phyloP scores from a whole-genome alignment of 1,140 invertebrate species.

The Octopus bimaculoides region DNA sequence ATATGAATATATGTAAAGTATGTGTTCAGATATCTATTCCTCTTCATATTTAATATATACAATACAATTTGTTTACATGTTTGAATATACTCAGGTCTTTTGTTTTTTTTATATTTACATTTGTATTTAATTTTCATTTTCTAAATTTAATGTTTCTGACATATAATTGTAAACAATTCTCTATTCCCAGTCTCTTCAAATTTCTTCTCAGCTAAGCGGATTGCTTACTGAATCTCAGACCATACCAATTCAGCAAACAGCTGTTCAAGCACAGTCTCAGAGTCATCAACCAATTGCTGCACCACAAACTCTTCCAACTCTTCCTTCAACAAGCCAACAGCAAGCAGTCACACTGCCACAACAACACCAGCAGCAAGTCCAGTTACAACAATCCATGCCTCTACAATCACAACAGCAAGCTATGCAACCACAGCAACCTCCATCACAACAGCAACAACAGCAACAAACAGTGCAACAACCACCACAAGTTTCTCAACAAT shows the following conservation, averaged over 20 bases:
- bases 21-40: too few relatives aligned
- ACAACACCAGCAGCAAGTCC: constrained; percentile 32
- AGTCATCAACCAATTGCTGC: not conserved
- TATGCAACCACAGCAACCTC: constrained; percentile 18
- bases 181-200: not conserved
- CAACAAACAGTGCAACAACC: constrained; percentile 39
- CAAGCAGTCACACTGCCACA: constrained; percentile 36
- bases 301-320: constrained; percentile 15
- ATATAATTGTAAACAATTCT: not conserved
- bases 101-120: too few relatives aligned
- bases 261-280: not conserved
- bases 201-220: not conserved
- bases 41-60: too few relatives aligned
- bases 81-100: too few relatives aligned
- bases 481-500: constrained; percentile 8
- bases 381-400: constrained; percentile 28
- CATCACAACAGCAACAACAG: constrained; percentile 36
- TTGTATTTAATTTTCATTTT: too few relatives aligned
- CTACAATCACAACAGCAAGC: constrained; percentile 21
- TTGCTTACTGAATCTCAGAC: constrained; percentile 7
- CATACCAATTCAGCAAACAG: not conserved
- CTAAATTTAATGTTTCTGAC: too few relatives aligned
- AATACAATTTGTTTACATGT: too few relatives aligned
- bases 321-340: constrained; percentile 16
- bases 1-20: too few relatives aligned